Base-by-base conservation (phyloP, 2,888 invertebrate species). In the Drosophila macrospina region DNA sequence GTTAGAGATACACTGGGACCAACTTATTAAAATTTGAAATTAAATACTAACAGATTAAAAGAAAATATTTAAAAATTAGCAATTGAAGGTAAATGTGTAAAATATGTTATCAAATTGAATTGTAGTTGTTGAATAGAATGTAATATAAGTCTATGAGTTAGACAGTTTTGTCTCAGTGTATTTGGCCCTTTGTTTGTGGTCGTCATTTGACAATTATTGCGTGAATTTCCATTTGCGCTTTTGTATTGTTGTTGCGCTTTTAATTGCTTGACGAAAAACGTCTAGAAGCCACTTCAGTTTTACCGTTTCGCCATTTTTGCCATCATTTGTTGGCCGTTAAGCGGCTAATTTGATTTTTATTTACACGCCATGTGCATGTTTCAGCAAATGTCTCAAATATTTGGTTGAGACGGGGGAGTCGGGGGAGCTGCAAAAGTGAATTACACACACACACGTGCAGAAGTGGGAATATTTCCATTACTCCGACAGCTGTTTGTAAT, bases 401-500 rank as follows among this genome's bases (percentile, higher is more conserved):
- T 51, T 36, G 42, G 10, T 4, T 10, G 16, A n/a, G 16, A n/a
- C 15, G 16, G 10, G 7, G 8, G 8, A n/a, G 37, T 16, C 6
- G 8, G 41, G 11, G 41, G 11, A 20, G 37, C 28, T 28, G 28
- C 28, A 28, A 15, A 36, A 16, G n/a, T 6, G 26, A 15, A 36
- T 42, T 45, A 39, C 26, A 59, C 10, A 59, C 51, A 50, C 48
- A 48, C 32, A 47, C 16, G 15, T 47, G 50, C 5, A 50, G 20
- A 39, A 28, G 30, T 64, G 20, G 24, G 47, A 62, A 48, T 71
- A 63, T 63, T 57, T 16, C 42, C 60, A 71, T 64, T 72, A 59
- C 52, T 54, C 34, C 36, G 74, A 69, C 80, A 84, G 81, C 86
- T 82, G 81, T 52, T 63, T 72, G 86, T 78, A 78, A 86, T 86